phyloP scores from a whole-genome alignment of 2,888 invertebrate species.

The Charanyca ferruginea region DNA sequence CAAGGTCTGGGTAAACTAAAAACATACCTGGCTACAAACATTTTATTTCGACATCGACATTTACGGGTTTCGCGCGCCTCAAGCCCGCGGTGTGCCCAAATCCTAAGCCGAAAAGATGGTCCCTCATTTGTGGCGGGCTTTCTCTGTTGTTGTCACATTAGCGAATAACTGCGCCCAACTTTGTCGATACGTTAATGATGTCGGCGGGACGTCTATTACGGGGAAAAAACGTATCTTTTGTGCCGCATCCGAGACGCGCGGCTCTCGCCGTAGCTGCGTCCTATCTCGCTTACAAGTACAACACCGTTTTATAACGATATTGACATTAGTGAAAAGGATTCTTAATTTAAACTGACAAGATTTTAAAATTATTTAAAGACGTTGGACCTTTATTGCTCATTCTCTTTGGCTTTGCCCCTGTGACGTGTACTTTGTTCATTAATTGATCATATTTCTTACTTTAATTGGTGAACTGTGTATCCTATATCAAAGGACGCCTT shows the following conservation, averaged over 20 bases:
- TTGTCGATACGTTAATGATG: slow-evolving; percentile 90
- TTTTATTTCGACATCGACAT: neutral
- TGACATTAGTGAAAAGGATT: slow-evolving; percentile 41
- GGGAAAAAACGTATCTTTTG: slow-evolving; percentile 83
- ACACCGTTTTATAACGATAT: slow-evolving; percentile 46
- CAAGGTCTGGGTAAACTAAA: neutral
- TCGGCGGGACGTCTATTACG: slow-evolving; percentile 86
- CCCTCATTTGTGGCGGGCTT: slow-evolving; percentile 89
- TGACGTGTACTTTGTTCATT: slow-evolving; percentile 14
- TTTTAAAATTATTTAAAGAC: slow-evolving; percentile 12
- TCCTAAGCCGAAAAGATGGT: slow-evolving; percentile 85
- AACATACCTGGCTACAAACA: neutral
- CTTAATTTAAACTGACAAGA: slow-evolving; percentile 36
- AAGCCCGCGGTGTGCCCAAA: slow-evolving; percentile 67
- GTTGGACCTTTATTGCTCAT: slow-evolving; percentile 3
- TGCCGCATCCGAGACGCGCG: slow-evolving; percentile 65
- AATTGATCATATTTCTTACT: slow-evolving; percentile 36
- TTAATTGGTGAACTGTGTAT: slow-evolving; percentile 34
- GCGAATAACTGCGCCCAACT: slow-evolving; percentile 88
- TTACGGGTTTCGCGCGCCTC: neutral
- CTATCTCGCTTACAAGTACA: slow-evolving; percentile 13
- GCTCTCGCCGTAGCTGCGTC: slow-evolving; percentile 17
- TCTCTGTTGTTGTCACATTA: slow-evolving; percentile 91
- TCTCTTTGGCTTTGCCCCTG: neutral
- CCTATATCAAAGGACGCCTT: slow-evolving; percentile 37